Evolutionary conservation across 1,140 invertebrate genomes (phyloP).

Genomic region (Tetramorium parvispinum): DNA sequence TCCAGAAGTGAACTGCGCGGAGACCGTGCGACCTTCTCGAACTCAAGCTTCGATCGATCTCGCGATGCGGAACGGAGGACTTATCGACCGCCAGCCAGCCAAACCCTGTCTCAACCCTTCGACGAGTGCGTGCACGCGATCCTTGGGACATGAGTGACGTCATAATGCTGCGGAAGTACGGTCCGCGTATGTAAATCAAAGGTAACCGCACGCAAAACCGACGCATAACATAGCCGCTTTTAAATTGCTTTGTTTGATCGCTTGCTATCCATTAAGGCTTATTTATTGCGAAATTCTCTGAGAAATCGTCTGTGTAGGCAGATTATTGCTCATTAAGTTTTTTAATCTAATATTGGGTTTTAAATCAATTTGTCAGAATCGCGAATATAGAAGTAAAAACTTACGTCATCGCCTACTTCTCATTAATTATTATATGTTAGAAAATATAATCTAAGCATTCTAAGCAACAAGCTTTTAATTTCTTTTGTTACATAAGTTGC

Average conservation of each 20-base stretch:
- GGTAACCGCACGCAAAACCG: constrained; percentile 81
- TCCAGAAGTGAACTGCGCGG: constrained; percentile 41
- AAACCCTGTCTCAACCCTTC: constrained; percentile 77
- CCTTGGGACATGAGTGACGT: constrained; percentile 81
- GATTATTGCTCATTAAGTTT: background rate
- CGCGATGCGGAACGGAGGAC: constrained; percentile 71
- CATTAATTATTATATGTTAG: background rate
- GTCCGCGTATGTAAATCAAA: constrained; percentile 84
- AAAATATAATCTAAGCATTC: background rate
- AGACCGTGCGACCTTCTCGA: constrained; percentile 70
- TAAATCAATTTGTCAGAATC: background rate
- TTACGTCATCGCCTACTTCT: background rate
- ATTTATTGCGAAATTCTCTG: constrained; percentile 23
- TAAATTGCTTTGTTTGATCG: constrained; percentile 84
- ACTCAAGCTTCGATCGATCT: constrained; percentile 69
- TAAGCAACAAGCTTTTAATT: background rate
- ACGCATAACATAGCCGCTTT: constrained; percentile 75
- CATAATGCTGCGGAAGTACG: constrained; percentile 79
- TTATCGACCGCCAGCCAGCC: constrained; percentile 73
- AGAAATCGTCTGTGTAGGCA: background rate
- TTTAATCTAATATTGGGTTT: background rate
- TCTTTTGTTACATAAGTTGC: background rate
- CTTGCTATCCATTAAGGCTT: constrained; percentile 79
- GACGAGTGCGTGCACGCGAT: constrained; percentile 81
- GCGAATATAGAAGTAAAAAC: background rate